Evolutionary conservation across 2,888 invertebrate genomes (phyloP).

Genomic region (Caenorhabditis sp.): DNA sequence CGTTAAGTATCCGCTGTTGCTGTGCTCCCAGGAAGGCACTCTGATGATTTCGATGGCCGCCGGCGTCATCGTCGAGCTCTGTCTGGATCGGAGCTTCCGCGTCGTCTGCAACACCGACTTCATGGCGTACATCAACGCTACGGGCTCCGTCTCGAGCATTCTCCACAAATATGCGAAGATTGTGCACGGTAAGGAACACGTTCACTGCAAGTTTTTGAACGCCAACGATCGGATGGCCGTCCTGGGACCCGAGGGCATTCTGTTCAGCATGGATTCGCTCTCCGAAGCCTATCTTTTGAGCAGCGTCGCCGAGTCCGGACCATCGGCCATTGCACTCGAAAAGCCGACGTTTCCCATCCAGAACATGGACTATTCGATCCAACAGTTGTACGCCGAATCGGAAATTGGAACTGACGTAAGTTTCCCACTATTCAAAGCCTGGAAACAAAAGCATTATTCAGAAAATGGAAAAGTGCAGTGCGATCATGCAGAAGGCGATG

Average conservation of each 20-base stretch:
- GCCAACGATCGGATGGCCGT: conserved; percentile 71
- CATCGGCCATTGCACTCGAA: conserved; percentile 79
- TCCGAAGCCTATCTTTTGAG: conserved; percentile 70
- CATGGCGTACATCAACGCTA: conserved; percentile 79
- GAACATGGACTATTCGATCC: conserved; percentile 78
- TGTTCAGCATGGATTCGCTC: conserved; percentile 72
- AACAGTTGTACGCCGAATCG: conserved; percentile 72
- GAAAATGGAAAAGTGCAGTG: conserved; percentile 75
- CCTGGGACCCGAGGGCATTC: conserved; percentile 75
- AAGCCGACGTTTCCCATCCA: conserved; percentile 78
- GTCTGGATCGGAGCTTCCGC: conserved; percentile 80
- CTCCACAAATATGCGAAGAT: conserved; percentile 80
- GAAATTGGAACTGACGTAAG: conserved; percentile 56
- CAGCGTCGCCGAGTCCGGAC: conserved; percentile 64
- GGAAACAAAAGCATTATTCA: conserved; percentile 57
- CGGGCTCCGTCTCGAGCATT: conserved; percentile 79
- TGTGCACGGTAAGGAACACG: conserved; percentile 79
- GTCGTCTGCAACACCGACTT: conserved; percentile 80
- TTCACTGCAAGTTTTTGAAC: conserved; percentile 78
- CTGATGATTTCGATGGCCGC: conserved; percentile 80
- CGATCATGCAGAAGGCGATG: conserved; percentile 78
- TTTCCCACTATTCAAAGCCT: conserved; percentile 69
- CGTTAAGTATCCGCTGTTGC: conserved; percentile 79
- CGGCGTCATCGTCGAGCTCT: conserved; percentile 80
- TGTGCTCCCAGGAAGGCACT: conserved; percentile 79